These are phyloP conservation scores for Heterocephalus glaber DNA, from an alignment of 2,113 vertebrate species.

Conservation along the genomic window DNA sequence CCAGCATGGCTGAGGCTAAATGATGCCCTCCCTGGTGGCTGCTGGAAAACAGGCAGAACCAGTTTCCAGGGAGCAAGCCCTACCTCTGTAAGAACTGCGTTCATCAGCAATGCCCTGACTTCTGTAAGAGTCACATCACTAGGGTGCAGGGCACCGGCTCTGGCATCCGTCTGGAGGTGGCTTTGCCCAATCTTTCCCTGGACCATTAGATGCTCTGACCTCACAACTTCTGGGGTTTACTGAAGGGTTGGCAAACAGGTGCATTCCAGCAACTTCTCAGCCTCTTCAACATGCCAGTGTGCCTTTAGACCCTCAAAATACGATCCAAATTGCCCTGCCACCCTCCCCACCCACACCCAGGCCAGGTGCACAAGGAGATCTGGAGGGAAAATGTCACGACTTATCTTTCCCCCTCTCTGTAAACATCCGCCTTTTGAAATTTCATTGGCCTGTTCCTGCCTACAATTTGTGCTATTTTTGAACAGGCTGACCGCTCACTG, in stretches of 20 bases:
- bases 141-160: background rate
- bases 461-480: conserved; percentile 69
- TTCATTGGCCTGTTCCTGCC: conserved; percentile 65
- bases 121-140: background rate
- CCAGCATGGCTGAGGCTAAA: no score
- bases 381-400: background rate
- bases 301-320: background rate
- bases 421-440: conserved; percentile 68
- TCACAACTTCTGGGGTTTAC: background rate
- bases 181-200: background rate
- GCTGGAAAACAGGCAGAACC: background rate
- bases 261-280: background rate
- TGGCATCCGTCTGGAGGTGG: background rate
- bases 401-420: background rate
- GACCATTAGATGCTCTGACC: background rate
- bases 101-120: background rate
- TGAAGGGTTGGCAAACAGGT: background rate
- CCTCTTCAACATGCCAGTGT: background rate
- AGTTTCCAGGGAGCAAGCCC: background rate
- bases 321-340: background rate
- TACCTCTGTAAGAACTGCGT: background rate
- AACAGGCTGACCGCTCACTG: background rate
- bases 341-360: background rate
- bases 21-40: background rate
- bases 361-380: background rate